phyloP scores from a whole-genome alignment of 2,888 invertebrate species.

The Baronia brevicornis region DNA sequence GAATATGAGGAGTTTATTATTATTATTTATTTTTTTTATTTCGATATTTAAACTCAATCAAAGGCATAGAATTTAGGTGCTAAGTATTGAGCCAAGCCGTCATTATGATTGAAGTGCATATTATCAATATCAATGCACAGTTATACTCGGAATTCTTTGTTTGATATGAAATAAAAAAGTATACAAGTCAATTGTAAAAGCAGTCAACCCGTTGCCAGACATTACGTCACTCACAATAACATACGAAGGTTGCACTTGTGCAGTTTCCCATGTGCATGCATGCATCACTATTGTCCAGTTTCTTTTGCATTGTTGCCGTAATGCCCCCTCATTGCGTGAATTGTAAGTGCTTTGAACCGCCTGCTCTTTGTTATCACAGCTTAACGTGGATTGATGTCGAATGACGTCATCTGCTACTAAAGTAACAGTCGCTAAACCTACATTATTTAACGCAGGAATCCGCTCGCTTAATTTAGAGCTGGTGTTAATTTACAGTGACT shows the following conservation, averaged over 20 bases:
- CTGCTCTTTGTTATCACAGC: not conserved
- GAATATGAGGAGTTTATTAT: too few relatives aligned
- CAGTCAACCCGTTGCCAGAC: constrained; percentile 23
- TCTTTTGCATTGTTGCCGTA: constrained; percentile 22
- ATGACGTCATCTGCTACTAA: not conserved
- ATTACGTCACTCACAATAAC: constrained; percentile 44
- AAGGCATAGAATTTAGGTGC: constrained; percentile 4
- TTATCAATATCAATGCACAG: not conserved
- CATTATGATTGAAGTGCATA: too few relatives aligned
- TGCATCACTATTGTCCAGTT: constrained; percentile 45
- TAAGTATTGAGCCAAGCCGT: too few relatives aligned
- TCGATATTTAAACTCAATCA: constrained; percentile 9
- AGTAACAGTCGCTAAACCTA: not conserved
- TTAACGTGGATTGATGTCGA: not conserved
- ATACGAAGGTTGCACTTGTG: constrained; percentile 53
- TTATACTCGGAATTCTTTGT: too few relatives aligned
- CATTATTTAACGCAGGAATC: not conserved
- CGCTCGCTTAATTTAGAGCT: too few relatives aligned
- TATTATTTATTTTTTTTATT: too few relatives aligned
- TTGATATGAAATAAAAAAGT: not conserved
- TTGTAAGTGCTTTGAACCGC: constrained; percentile 4
- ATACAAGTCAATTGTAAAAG: constrained; percentile 6
- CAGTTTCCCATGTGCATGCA: constrained; percentile 52
- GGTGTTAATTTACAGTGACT: too few relatives aligned
- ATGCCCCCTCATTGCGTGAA: constrained; percentile 11